Conservation (phyloP, 2,888 invertebrate genomes). For the Petrophora chlorosata region DNA sequence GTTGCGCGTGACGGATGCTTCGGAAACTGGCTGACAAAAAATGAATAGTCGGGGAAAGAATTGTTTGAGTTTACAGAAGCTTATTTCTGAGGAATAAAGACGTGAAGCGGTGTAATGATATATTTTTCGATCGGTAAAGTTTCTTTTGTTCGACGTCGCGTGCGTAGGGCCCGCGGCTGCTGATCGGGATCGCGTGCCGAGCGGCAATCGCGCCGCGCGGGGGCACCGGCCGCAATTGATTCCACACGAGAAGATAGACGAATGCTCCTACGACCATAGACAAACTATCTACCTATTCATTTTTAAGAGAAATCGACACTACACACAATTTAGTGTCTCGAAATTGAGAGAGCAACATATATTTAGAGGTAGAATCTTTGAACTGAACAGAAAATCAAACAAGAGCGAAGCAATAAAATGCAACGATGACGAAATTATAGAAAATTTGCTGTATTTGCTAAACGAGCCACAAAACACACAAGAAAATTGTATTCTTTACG, state of each 20-base stretch:
- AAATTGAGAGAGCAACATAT: slow-evolving; percentile 16
- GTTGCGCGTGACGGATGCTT: slow-evolving; percentile 14
- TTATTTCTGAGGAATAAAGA: slow-evolving; percentile 46
- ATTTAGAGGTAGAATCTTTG: too few relatives aligned
- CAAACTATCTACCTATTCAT: neutral
- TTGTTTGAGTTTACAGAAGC: slow-evolving; percentile 29
- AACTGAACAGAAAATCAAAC: too few relatives aligned
- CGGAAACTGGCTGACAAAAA: slow-evolving; percentile 12
- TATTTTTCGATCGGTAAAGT: slow-evolving; percentile 63
- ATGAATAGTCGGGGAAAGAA: slow-evolving; percentile 16
- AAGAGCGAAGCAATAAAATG: neutral
- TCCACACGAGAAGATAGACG: slow-evolving; percentile 57
- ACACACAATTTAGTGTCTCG: slow-evolving; percentile 11
- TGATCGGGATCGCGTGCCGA: slow-evolving; percentile 79
- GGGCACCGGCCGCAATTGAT: slow-evolving; percentile 77
- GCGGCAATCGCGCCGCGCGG: slow-evolving; percentile 66
- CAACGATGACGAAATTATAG: neutral
- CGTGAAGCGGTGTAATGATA: slow-evolving; percentile 53
- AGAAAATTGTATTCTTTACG: slow-evolving; percentile 14
- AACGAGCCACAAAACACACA: too few relatives aligned
- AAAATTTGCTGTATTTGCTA: too few relatives aligned
- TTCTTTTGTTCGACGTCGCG: slow-evolving; percentile 73
- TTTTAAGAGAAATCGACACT: slow-evolving; percentile 7
- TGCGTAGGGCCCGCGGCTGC: slow-evolving; percentile 56
- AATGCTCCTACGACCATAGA: slow-evolving; percentile 20